Base-by-base conservation (phyloP, 2,888 invertebrate species). In the Chymomyza amoena region DNA sequence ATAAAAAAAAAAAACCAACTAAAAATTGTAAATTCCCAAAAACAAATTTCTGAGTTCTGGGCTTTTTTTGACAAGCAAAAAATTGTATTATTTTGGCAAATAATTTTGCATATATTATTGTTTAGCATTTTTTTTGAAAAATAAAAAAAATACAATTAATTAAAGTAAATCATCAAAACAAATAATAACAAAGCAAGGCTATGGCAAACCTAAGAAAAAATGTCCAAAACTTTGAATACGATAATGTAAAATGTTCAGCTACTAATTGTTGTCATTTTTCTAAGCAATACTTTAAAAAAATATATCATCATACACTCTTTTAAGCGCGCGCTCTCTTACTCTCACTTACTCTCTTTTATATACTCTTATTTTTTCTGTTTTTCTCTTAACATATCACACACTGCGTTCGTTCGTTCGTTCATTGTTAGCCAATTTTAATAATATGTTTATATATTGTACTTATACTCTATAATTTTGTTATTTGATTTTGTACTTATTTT, bases 211-310 rank as follows among this genome's bases (percentile, higher is more conserved):
- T 70, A 76, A 77, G 74, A 63, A 85, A 89, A 91, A 90, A 87
- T 90, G 90, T 91, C 91, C 90, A 91, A 90, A 91, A 91, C 91
- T 91, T 91, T 91, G 91, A 91, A 91, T 91, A 91, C 91, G 91
- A 91, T 89, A 85, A 79, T 91, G 93, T 91, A 79, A 80, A 72
- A 81, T 76, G 76, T 83, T 81, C 76, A 80, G 77, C 87, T 80
- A 88, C 88, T 88, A 87, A 84, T 84, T 81, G 78, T 73, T 72
- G 70, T 79, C 77, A 79, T 80, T 70, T 60, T 25, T 32, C 39
- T 65, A 57, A 57, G 20, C 28, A 57, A 57, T 16, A 66, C 57
- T 52, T 18, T n/a, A 67, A 39, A 6, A 50, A 45, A 1, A 32
- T 32, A 45, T 10, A 54, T 51, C 32, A 62, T 45, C 28, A 62